phyloP scores from a whole-genome alignment of 1,140 invertebrate species.

The Drosophila sulfurigaster region DNA sequence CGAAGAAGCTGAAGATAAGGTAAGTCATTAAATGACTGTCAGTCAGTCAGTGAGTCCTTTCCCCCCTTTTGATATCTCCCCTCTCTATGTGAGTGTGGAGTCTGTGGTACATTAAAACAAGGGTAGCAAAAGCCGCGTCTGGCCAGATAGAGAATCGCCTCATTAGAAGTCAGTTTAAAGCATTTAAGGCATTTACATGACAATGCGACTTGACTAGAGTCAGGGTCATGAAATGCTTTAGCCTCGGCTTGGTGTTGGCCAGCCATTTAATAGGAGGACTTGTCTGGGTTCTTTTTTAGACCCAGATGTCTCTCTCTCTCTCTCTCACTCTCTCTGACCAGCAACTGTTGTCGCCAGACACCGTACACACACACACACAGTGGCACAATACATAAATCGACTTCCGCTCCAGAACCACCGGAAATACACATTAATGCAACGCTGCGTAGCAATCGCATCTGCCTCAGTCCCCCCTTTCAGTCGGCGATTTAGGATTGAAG shows the following conservation, averaged over 20 bases:
- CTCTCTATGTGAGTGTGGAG: no score
- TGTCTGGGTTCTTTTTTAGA: no score
- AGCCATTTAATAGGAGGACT: no score
- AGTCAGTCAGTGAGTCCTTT: neutral
- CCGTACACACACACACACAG: no score
- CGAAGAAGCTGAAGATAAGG: conserved; percentile 96
- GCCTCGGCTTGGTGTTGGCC: no score
- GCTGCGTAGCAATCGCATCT: conserved; percentile 44
- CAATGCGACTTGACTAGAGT: conserved; percentile 19
- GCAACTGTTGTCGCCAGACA: no score
- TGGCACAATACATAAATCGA: conserved; percentile 63
- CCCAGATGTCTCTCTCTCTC: no score
- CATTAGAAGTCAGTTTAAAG: conserved; percentile 67
- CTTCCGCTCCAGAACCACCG: conserved; percentile 61
- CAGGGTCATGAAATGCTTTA: neutral
- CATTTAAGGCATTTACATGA: conserved; percentile 55
- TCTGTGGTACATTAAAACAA: conserved; percentile 44
- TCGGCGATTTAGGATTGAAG: conserved; percentile 10
- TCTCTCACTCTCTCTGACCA: no score
- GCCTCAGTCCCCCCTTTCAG: neutral
- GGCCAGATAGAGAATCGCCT: conserved; percentile 29
- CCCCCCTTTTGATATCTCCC: no score
- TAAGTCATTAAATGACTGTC: conserved; percentile 86
- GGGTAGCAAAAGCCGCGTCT: conserved; percentile 13
- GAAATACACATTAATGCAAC: conserved; percentile 82